These are phyloP conservation scores for Abramis brama DNA, from an alignment of 2,113 vertebrate genomes.

Conservation along the genomic window DNA sequence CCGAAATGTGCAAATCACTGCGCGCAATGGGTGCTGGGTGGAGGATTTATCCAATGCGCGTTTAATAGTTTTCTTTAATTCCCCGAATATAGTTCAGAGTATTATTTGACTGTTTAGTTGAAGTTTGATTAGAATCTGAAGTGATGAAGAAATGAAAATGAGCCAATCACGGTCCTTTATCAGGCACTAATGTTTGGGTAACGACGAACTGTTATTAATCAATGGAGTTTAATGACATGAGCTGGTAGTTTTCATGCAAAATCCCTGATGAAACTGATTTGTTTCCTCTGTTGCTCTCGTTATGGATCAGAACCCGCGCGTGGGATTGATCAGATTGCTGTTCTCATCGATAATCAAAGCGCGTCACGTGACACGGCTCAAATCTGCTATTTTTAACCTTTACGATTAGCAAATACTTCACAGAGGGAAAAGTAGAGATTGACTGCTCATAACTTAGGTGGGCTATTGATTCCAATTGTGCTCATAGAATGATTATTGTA, in stretches of 20 bases:
- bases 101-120: not conserved
- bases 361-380: not conserved
- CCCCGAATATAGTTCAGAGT: not conserved
- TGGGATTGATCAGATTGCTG: not conserved
- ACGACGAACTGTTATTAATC: not conserved
- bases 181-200: not conserved
- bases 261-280: not conserved
- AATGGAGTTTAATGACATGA: not conserved
- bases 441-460: not conserved
- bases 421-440: not conserved
- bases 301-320: not conserved
- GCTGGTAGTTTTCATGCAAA: not conserved
- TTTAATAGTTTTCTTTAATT: not conserved
- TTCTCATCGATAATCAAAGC: constrained; percentile 35
- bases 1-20: not conserved
- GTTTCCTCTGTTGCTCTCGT: not conserved
- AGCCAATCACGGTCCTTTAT: no score
- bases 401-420: not conserved
- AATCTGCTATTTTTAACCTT: not conserved
- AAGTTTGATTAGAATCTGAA: not conserved
- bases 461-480: constrained; percentile 1
- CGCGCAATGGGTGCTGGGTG: not conserved
- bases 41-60: not conserved
- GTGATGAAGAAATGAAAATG: not conserved
- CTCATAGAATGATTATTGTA: not conserved